These are phyloP conservation scores for Synodontis membranacea DNA, from an alignment of 2,113 vertebrate genomes.

Conservation along the genomic window DNA sequence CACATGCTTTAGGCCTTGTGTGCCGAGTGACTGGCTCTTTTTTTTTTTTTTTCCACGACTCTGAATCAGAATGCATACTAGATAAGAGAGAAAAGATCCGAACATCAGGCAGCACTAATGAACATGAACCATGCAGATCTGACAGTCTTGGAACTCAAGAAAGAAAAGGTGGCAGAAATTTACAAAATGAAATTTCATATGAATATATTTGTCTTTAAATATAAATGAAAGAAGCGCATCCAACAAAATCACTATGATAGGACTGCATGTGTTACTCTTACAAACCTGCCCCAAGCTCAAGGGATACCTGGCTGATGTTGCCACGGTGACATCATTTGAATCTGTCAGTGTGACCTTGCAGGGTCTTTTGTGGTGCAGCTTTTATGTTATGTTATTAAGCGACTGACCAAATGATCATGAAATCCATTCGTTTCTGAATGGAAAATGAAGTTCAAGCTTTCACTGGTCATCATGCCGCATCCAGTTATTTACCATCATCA, in stretches of 20 bases:
- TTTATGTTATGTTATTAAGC: not conserved
- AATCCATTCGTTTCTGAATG: not conserved
- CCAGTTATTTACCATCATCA: not conserved
- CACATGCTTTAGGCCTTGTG: not conserved
- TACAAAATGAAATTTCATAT: not conserved
- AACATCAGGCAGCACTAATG: no score
- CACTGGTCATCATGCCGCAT: not conserved
- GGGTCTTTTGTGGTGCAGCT: not conserved
- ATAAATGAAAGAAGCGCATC: not conserved
- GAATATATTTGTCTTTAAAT: not conserved
- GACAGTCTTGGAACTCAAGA: not conserved
- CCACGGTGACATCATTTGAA: not conserved
- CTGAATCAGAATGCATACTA: no score
- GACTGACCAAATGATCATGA: not conserved
- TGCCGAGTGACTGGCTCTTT: not conserved
- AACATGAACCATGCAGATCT: not conserved
- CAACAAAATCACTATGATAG: not conserved
- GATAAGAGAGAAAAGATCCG: no score
- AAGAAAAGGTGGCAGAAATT: no score
- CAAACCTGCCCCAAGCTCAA: not conserved
- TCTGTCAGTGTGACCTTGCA: not conserved
- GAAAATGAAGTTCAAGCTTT: not conserved
- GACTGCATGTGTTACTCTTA: not conserved
- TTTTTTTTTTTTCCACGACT: no score
- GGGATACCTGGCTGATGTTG: not conserved